Percentiles rank a stretch among this genome's conserved stretches.
Conservation (phyloP, 2,888 invertebrate species). For the Megalurothrips usitatus region DNA sequence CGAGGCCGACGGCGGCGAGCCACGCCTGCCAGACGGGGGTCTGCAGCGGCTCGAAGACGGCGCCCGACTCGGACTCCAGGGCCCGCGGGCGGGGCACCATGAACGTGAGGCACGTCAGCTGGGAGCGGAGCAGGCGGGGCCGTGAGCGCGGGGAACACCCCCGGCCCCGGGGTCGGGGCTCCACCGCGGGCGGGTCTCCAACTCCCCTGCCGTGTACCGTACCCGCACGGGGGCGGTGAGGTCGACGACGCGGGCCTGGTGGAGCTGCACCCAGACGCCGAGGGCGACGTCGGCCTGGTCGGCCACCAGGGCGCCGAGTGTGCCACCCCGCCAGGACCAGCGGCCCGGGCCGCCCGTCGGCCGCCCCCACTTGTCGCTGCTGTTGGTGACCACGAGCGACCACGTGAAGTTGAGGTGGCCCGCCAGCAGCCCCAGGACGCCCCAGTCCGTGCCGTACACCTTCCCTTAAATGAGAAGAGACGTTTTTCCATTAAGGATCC, state of each 20-base stretch:
- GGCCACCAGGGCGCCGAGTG: neutral
- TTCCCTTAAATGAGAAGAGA: neutral
- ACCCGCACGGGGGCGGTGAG: neutral
- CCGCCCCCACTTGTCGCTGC: neutral
- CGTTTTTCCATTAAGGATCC: too few relatives aligned
- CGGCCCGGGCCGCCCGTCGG: neutral
- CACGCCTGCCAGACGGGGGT: neutral
- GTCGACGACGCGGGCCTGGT: slow-evolving; percentile 9
- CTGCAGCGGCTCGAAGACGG: neutral
- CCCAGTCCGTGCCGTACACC: slow-evolving; percentile 11
- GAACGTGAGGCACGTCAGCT: slow-evolving; percentile 8
- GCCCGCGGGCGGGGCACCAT: neutral
- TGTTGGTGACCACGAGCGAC: neutral
- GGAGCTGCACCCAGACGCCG: neutral
- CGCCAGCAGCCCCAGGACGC: neutral
- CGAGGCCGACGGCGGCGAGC: neutral
- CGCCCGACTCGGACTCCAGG: neutral
- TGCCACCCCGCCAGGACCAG: neutral
- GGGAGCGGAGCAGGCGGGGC: neutral
- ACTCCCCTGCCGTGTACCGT: too few relatives aligned
- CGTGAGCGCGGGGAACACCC: neutral
- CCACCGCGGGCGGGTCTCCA: too few relatives aligned
- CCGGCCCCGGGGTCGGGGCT: too few relatives aligned
- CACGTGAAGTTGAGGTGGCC: slow-evolving; percentile 8
- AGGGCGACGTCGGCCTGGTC: neutral